Base-by-base conservation (phyloP, 1,140 invertebrate genomes). In the Drosophila pachea region DNA sequence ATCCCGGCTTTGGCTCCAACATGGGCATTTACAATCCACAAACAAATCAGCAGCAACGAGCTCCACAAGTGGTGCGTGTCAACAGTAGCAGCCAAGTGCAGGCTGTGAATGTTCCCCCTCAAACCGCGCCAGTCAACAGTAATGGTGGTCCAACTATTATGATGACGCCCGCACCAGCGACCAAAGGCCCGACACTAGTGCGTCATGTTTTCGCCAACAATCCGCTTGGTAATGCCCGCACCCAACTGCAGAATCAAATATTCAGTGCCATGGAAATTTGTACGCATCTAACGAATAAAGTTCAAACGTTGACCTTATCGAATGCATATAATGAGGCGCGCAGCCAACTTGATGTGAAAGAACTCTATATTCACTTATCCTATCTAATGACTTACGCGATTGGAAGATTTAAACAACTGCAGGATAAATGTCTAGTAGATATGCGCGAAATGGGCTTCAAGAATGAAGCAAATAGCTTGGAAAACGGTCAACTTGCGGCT, bases 311-410 rank as follows among this genome's bases (percentile, higher is more conserved):
- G 0, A 89, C 89, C 48, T 84, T 88, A 48, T 89, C 89, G 12
- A 89, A 89, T 74, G 88, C 88, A 1, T 89, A 89, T 54, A 89
- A 87, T 54, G 72, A 76, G 40, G 89, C 78, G 0, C 76, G 74
- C 7, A 88, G 72, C 31, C 79, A 73, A 47, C 43, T 77, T 9
- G 89, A 89, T 65, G 74, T 89, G 8, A 89, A 89, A 48, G 88
- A 89, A 31, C 63, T 89, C 4, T 89, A 89, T 42, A 89, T 89
- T 22, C 89, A 89, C 75, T 66, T 89, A n/a, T 89, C 89, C 5
- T 89, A 89, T 59, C 49, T 89, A 9, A 82, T 87, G 61, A 89
- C 88, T 3, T 89, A 89, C 53, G 86, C 88, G 2, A 89, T 89
- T 38, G 88, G 88, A 7, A 76, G 88, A 5, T 89, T 89, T 22